Evolutionary conservation across 2,888 invertebrate genomes (phyloP).

Genomic region (Zelleria hepariella): DNA sequence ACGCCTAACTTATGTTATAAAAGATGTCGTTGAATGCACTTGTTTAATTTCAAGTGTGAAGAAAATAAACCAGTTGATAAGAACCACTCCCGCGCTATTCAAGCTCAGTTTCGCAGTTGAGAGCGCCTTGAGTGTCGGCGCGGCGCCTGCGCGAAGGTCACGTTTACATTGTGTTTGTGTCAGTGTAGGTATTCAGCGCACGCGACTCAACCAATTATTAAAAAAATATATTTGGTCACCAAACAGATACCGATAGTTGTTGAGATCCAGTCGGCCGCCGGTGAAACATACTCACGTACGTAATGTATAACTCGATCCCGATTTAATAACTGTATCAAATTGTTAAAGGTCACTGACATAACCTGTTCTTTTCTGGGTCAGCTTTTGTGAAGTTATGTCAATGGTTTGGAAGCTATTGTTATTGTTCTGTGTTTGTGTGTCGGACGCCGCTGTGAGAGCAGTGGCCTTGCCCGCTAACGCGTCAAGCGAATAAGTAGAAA

Average conservation of each 20-base stretch:
- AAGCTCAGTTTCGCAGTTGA: neutral
- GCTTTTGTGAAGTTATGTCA: neutral
- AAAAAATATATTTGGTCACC: neutral
- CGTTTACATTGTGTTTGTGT: neutral
- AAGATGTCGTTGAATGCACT: neutral
- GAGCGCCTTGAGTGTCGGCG: neutral
- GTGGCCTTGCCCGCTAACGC: neutral
- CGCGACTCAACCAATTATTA: neutral
- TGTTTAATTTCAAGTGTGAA: neutral
- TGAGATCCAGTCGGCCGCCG: neutral
- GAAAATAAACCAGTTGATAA: neutral
- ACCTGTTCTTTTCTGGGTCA: neutral
- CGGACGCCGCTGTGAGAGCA: no score
- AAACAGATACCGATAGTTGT: neutral
- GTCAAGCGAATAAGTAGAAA: neutral
- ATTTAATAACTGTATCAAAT: neutral
- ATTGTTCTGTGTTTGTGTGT: neutral
- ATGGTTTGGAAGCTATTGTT: neutral
- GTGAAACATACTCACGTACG: neutral
- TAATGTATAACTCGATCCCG: neutral
- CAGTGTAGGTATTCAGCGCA: neutral
- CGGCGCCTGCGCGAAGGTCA: neutral
- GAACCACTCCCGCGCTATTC: neutral
- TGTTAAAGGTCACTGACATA: neutral
- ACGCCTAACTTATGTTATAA: neutral